Evolutionary conservation across 2,797 vertebrate genomes (phyloP).

Genomic region (Periophthalmus magnuspinnatus): DNA sequence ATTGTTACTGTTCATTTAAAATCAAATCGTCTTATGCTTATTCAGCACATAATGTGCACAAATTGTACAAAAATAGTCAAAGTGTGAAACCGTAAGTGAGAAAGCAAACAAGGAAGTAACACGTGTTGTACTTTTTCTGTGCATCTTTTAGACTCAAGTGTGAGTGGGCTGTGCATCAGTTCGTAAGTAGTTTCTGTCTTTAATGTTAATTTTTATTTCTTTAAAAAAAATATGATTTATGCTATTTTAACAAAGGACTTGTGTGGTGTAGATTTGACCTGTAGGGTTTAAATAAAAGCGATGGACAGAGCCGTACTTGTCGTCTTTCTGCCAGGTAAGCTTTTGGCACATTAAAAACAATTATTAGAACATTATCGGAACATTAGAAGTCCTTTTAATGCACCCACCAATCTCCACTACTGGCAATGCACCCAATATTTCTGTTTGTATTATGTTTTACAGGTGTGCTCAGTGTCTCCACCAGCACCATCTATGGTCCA

Average conservation of each 20-base stretch:
- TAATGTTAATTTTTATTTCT: neutral
- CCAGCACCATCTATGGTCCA: conserved; percentile 4
- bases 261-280: neutral
- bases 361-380: neutral
- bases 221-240: neutral
- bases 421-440: neutral
- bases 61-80: no score
- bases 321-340: conserved; percentile 44
- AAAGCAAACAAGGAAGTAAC: neutral
- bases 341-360: neutral
- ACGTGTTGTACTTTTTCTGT: neutral
- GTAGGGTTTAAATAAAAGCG: neutral
- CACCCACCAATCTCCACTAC: neutral
- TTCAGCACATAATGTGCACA: no score
- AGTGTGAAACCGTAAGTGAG: neutral
- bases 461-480: accelerated
- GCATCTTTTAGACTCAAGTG: neutral
- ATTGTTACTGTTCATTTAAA: no score
- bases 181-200: neutral
- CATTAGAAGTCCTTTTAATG: neutral
- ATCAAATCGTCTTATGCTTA: no score
- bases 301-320: conserved; percentile 19
- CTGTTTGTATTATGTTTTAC: neutral
- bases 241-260: neutral
- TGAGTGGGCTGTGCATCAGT: neutral